Percentiles rank a stretch among this genome's conserved stretches.
Evolutionary conservation across 2,888 invertebrate genomes (phyloP).

Genomic region (Heliconius sara): DNA sequence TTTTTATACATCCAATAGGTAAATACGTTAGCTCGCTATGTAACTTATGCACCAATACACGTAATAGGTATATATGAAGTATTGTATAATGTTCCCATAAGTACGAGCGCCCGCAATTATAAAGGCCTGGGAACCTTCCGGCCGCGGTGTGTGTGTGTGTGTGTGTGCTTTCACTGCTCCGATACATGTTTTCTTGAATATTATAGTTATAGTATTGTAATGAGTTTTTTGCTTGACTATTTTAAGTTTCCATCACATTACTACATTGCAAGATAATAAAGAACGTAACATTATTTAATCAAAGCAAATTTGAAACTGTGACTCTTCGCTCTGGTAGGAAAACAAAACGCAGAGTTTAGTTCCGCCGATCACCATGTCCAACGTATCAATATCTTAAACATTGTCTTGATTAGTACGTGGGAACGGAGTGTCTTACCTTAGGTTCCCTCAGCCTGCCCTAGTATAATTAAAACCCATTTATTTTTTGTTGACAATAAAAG

Average conservation of each 20-base stretch:
- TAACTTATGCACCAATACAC: background rate
- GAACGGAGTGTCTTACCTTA: too few relatives aligned
- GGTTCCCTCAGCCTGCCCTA: too few relatives aligned
- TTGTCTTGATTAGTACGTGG: too few relatives aligned
- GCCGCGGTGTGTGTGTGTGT: background rate
- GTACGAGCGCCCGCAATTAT: slow-evolving; percentile 28
- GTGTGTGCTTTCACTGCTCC: slow-evolving; percentile 16
- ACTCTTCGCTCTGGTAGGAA: too few relatives aligned
- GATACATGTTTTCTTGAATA: background rate
- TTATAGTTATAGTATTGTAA: background rate
- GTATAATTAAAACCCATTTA: background rate
- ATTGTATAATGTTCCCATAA: slow-evolving; percentile 27
- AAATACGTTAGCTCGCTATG: background rate
- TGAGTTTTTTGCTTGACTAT: background rate
- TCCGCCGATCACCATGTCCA: too few relatives aligned
- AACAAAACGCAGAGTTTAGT: too few relatives aligned
- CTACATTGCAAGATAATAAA: too few relatives aligned
- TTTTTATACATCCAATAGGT: too few relatives aligned
- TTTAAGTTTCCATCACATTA: background rate
- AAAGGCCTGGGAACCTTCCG: slow-evolving; percentile 31
- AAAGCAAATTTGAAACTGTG: too few relatives aligned
- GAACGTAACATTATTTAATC: too few relatives aligned
- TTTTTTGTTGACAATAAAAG: background rate
- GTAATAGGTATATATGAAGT: background rate
- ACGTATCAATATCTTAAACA: too few relatives aligned